Evolutionary conservation across 2,888 invertebrate species (phyloP).

Genomic region (Machimus atricapillus): DNA sequence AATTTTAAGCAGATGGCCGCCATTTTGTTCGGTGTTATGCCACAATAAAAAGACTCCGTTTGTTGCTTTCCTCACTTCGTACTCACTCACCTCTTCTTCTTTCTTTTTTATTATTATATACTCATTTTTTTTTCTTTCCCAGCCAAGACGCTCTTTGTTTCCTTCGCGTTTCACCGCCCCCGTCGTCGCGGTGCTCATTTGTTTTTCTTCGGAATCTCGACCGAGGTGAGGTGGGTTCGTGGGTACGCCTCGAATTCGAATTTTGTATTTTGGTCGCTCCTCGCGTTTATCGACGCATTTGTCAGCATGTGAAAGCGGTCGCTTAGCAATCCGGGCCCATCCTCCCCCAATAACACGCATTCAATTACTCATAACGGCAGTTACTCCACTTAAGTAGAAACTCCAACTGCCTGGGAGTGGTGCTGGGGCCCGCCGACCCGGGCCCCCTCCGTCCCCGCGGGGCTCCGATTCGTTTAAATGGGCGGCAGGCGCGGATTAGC

Average conservation of each 20-base stretch:
- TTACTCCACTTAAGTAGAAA: constrained; percentile 4
- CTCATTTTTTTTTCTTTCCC: constrained; percentile 1
- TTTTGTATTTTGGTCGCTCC: constrained; percentile 27
- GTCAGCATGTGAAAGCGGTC: constrained; percentile 33
- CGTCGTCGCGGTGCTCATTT: not conserved
- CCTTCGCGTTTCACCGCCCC: not conserved
- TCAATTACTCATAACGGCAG: constrained; percentile 23
- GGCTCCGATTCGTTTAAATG: not conserved
- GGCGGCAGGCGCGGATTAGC: not conserved
- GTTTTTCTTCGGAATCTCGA: constrained; percentile 34
- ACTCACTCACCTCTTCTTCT: not conserved
- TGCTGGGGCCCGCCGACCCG: not conserved
- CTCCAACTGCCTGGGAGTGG: not conserved
- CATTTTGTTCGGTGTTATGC: constrained; percentile 46
- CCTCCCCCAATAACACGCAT: constrained; percentile 28
- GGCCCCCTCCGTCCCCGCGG: not conserved
- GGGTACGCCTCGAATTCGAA: constrained; percentile 28
- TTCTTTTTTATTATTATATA: not conserved
- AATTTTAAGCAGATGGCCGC: constrained; percentile 49
- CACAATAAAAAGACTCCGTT: constrained; percentile 40
- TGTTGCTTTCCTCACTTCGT: constrained; percentile 35
- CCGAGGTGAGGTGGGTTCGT: constrained; percentile 17
- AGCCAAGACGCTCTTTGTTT: not conserved
- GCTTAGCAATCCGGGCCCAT: constrained; percentile 20
- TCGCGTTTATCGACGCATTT: constrained; percentile 18